Evolutionary conservation across 2,797 vertebrate genomes (phyloP).

Genomic region (Liparis tanakae): DNA sequence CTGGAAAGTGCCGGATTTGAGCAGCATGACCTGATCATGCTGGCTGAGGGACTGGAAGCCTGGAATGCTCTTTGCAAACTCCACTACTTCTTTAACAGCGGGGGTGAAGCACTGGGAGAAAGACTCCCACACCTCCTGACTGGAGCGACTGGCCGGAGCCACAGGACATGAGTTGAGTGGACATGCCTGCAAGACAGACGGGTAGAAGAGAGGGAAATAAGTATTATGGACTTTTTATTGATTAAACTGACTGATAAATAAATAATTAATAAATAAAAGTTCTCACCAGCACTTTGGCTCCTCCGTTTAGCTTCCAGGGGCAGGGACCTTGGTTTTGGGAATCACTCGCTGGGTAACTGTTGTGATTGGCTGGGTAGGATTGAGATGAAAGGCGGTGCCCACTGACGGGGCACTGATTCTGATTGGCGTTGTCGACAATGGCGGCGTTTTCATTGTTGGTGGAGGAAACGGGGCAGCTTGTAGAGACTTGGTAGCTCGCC

Average conservation of each 20-base stretch:
- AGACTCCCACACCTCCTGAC: conserved; percentile 86
- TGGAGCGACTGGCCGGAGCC: conserved; percentile 79
- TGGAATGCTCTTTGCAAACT: conserved; percentile 87
- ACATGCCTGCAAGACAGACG: conserved; percentile 75
- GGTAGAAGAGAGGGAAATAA: conserved; percentile 8
- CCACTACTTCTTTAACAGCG: conserved; percentile 86
- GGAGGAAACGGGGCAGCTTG: conserved; percentile 56
- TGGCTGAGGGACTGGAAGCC: conserved; percentile 85
- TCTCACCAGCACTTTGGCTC: conserved; percentile 86
- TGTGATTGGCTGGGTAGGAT: conserved; percentile 68
- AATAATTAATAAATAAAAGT: neutral
- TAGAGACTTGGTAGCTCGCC: conserved; percentile 60
- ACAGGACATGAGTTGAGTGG: conserved; percentile 85
- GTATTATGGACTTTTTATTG: conserved; percentile 19
- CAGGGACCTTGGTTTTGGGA: conserved; percentile 74
- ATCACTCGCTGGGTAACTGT: conserved; percentile 53
- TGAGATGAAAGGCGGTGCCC: conserved; percentile 55
- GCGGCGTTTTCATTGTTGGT: conserved; percentile 58
- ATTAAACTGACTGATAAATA: neutral
- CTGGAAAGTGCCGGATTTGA: conserved; percentile 88
- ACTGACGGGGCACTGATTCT: conserved; percentile 71
- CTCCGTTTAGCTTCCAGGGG: conserved; percentile 81
- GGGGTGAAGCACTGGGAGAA: conserved; percentile 88
- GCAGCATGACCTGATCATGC: conserved; percentile 86
- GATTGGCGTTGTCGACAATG: conserved; percentile 69